Evolutionary conservation across 2,888 invertebrate species (phyloP).

Genomic region (Bedellia somnulentella): DNA sequence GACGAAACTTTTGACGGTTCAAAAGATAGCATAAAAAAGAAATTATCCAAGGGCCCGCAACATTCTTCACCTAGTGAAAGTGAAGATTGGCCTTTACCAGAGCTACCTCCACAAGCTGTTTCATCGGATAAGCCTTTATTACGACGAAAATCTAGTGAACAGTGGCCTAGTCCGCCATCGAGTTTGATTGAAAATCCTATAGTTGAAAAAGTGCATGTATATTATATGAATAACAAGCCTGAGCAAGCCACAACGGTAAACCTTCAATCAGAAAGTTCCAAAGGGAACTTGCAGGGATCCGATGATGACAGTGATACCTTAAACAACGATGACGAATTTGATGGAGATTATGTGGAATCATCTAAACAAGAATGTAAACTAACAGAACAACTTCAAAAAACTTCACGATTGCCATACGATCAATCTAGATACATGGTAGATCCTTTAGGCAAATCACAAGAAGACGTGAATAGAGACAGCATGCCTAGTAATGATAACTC

Average conservation of each 20-base stretch:
- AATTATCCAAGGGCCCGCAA: conserved; percentile 19
- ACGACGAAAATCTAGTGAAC: conserved; percentile 64
- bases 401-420: conserved; percentile 46
- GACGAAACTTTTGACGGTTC: conserved; percentile 19
- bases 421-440: conserved; percentile 55
- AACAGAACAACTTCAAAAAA: conserved; percentile 29
- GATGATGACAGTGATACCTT: conserved; percentile 70
- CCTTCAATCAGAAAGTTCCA: conserved; percentile 68
- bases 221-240: conserved; percentile 74
- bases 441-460: conserved; percentile 40
- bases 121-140: conserved; percentile 20
- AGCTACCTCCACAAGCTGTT: conserved; percentile 63
- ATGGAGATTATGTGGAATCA: conserved; percentile 54
- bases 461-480: conserved; percentile 36
- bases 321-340: conserved; percentile 65
- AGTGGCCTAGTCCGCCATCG: conserved; percentile 82
- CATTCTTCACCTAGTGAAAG: conserved; percentile 62
- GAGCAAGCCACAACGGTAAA: conserved; percentile 78
- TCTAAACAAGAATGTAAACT: conserved; percentile 48
- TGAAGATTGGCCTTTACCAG: conserved; percentile 76
- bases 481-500: conserved; percentile 50
- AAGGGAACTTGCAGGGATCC: conserved; percentile 65
- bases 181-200: conserved; percentile 70
- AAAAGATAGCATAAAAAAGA: conserved; percentile 13
- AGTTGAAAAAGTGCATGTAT: conserved; percentile 77